Conservation (phyloP, 2,888 invertebrate species). For the Plagodis pulveraria region DNA sequence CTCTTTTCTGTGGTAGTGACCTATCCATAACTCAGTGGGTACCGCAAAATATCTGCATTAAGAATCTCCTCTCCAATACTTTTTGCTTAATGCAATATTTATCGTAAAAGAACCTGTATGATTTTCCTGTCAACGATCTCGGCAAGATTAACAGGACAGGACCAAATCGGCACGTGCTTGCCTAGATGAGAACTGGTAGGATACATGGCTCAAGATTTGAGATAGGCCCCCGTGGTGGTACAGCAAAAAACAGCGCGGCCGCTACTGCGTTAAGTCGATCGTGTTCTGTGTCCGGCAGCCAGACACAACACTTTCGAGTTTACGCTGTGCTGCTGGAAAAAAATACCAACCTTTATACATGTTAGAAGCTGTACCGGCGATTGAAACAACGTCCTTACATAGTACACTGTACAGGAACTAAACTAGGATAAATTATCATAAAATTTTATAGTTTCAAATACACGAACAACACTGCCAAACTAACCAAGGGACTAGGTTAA, state of each 20-base stretch:
- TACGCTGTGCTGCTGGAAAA: no score
- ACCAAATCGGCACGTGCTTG: slow-evolving; percentile 51
- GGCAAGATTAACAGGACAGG: slow-evolving; percentile 38
- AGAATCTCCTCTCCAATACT: slow-evolving; percentile 38
- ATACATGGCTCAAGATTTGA: slow-evolving; percentile 35
- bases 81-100: slow-evolving; percentile 50
- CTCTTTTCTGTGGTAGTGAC: no score
- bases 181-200: slow-evolving; percentile 26
- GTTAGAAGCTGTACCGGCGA: no score
- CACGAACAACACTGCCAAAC: no score
- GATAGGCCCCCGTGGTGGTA: slow-evolving; percentile 28
- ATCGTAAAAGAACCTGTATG: slow-evolving; percentile 44
- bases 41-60: slow-evolving; percentile 44
- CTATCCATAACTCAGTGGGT: slow-evolving; percentile 8
- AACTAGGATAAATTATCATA: no score
- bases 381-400: no score
- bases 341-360: no score
- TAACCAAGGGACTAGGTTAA: no score
- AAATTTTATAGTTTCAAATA: no score
- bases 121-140: slow-evolving; percentile 51
- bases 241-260: slow-evolving; percentile 25
- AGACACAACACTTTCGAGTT: no score
- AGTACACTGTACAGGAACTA: no score
- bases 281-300: not conserved
- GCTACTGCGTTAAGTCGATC: slow-evolving; percentile 1